Percentiles rank a stretch among this genome's conserved stretches.
Conservation (phyloP, 2,113 vertebrate species). For the Myrmecobius fasciatus region DNA sequence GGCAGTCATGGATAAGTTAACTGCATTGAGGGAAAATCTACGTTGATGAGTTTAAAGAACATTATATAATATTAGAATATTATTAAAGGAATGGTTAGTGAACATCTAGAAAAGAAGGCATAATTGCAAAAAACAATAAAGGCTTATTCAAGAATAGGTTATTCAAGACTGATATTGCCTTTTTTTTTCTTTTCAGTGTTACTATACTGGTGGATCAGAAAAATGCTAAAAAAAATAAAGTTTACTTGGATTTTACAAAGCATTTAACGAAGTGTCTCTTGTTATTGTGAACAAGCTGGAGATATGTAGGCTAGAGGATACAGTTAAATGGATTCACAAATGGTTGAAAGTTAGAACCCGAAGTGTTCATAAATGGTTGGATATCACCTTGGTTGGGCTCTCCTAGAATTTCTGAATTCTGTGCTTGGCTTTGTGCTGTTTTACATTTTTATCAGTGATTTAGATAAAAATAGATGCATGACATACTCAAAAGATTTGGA, state of each 20-base stretch:
- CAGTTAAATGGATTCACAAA: background rate
- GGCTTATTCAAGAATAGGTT: background rate
- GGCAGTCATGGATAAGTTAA: background rate
- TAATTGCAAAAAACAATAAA: background rate
- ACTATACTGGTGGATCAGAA: background rate
- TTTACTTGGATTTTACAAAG: background rate
- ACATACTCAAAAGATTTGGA: background rate
- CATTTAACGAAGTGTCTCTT: background rate
- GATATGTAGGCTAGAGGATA: background rate
- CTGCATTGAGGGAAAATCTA: background rate
- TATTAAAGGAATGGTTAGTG: background rate
- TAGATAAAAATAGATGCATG: background rate
- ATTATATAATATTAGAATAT: background rate
- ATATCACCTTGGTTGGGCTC: background rate
- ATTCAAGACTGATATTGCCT: background rate
- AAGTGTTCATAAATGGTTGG: background rate
- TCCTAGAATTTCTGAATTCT: background rate
- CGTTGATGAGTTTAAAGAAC: background rate
- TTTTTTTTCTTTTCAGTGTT: background rate
- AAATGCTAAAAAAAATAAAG: background rate
- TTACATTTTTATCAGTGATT: background rate
- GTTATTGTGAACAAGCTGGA: background rate
- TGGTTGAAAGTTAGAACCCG: background rate
- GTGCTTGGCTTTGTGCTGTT: background rate
- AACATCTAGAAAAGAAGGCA: background rate